phyloP scores from a whole-genome alignment of 1,140 invertebrate species.

The Lordiphosa mommai region DNA sequence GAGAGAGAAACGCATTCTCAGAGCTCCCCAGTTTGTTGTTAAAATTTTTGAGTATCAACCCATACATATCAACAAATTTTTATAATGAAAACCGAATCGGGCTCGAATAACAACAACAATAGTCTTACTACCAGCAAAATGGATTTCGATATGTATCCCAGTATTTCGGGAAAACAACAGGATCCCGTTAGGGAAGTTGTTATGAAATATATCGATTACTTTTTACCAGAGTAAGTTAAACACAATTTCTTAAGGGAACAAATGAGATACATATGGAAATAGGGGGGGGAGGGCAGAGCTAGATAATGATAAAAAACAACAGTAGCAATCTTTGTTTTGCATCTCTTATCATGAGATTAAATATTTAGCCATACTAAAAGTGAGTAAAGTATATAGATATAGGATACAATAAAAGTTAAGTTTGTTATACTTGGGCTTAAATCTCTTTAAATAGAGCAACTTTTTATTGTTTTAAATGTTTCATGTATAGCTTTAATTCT shows the following conservation, averaged over 20 bases:
- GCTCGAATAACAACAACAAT: constrained; percentile 37
- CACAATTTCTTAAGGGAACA: background rate
- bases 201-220: constrained; percentile 85
- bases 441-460: too few relatives aligned
- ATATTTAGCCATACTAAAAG: too few relatives aligned
- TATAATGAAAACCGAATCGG: constrained; percentile 71
- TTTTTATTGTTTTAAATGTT: too few relatives aligned
- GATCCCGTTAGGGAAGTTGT: constrained; percentile 84
- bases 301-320: too few relatives aligned
- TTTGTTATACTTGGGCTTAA: too few relatives aligned
- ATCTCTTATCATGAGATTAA: too few relatives aligned
- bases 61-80: constrained; percentile 17
- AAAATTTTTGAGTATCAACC: background rate
- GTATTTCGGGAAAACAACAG: constrained; percentile 84
- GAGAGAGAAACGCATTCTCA: constrained; percentile 22
- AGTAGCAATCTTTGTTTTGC: too few relatives aligned
- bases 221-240: constrained; percentile 84
- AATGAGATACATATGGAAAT: background rate
- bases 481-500: too few relatives aligned
- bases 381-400: too few relatives aligned
- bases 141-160: constrained; percentile 82
- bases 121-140: constrained; percentile 64
- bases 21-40: constrained; percentile 31
- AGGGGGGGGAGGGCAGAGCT: too few relatives aligned
- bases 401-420: too few relatives aligned